Conservation (phyloP, 2,113 vertebrate genomes). For the Pluvianellus socialis region DNA sequence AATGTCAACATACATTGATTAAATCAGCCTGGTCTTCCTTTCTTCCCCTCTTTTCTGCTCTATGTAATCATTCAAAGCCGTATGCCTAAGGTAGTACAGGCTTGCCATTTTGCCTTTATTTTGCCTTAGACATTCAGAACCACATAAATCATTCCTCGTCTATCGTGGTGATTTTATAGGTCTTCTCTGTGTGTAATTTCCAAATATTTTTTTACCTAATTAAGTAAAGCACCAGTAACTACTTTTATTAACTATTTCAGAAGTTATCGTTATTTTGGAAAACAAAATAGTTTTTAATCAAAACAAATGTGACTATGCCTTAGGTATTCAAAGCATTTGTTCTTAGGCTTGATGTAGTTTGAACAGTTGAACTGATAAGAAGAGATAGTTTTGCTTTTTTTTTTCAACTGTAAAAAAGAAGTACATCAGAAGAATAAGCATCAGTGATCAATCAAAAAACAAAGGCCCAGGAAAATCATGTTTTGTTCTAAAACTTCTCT, state of each 20-base stretch:
- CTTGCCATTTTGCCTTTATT: not conserved
- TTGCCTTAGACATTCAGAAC: not conserved
- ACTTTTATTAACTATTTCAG: not conserved
- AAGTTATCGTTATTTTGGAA: not conserved
- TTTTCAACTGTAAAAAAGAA: not conserved
- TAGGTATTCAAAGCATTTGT: not conserved
- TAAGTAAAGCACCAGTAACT: not conserved
- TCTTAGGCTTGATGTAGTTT: not conserved
- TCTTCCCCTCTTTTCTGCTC: not conserved
- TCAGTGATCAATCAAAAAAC: not conserved
- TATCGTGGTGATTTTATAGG: not conserved
- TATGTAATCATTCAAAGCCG: not conserved
- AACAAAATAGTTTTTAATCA: not conserved
- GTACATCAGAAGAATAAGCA: not conserved
- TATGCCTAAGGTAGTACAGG: not conserved
- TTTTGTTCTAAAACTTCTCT: not conserved
- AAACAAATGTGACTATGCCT: not conserved
- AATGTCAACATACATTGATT: not conserved
- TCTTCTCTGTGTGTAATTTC: not conserved
- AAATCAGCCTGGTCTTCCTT: not conserved
- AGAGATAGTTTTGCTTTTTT: not conserved
- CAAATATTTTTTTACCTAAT: not conserved
- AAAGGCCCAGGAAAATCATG: not conserved
- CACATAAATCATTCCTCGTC: not conserved
- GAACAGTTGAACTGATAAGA: not conserved